A percentile compares a stretch with the other conserved stretches of the same genome.
phyloP scores from a whole-genome alignment of 2,113 vertebrate genomes.

The Megatriorchis doriae region DNA sequence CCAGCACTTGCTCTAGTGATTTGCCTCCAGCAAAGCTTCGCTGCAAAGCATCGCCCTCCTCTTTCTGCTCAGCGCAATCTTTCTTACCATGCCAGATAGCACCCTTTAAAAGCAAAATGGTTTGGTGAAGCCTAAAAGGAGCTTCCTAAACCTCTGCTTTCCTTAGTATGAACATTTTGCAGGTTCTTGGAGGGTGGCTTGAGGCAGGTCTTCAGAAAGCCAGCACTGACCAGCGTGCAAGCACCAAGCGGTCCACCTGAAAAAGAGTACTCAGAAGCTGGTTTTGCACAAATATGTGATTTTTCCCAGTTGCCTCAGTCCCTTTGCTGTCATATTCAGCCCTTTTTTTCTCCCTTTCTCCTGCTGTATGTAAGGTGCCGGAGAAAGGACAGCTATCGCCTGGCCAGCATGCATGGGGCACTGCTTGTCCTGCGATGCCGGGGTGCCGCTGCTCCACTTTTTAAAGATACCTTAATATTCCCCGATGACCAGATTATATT shows the following conservation, averaged over 20 bases:
- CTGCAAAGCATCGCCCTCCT: not conserved
- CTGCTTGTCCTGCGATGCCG: not conserved
- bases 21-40: not conserved
- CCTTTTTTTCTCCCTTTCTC: not conserved
- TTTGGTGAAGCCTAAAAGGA: slow-evolving; percentile 1
- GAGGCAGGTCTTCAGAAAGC: not conserved
- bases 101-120: not conserved
- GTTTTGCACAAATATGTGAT: not conserved
- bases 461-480: not conserved
- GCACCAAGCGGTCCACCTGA: not conserved
- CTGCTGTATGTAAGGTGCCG: not conserved
- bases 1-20: not conserved
- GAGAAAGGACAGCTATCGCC: not conserved
- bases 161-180: not conserved
- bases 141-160: not conserved
- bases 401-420: not conserved
- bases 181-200: not conserved
- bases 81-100: not conserved
- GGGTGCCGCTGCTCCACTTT: not conserved
- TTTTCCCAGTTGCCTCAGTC: not conserved
- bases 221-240: not conserved
- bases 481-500: not conserved
- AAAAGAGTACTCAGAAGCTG: not conserved
- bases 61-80: not conserved
- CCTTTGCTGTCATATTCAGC: not conserved